Conservation (phyloP, 1,140 invertebrate species). For the Spodoptera litura region DNA sequence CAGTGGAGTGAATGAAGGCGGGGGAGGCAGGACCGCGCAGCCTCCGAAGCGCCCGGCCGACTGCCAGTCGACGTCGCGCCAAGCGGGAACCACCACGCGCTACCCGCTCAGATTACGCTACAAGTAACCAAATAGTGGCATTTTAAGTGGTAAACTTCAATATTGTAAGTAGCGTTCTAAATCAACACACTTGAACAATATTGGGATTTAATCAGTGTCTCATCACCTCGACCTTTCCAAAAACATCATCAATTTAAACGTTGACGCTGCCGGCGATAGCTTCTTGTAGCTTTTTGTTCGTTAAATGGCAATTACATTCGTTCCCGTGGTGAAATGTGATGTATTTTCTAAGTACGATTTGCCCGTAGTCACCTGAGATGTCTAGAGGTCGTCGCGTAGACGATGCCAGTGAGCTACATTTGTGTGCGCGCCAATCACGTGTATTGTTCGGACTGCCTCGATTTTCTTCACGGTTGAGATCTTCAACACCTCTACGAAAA, state of each 20-base stretch:
- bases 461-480: slow-evolving; percentile 21
- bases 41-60: slow-evolving; percentile 72
- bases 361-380: slow-evolving; percentile 68
- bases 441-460: slow-evolving; percentile 51
- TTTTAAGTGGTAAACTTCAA: slow-evolving; percentile 70
- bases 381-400: slow-evolving; percentile 71
- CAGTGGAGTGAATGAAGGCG: slow-evolving; percentile 77
- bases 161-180: slow-evolving; percentile 70
- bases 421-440: slow-evolving; percentile 70
- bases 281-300: slow-evolving; percentile 55
- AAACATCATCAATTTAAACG: slow-evolving; percentile 53
- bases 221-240: slow-evolving; percentile 65
- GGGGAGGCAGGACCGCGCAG: slow-evolving; percentile 76
- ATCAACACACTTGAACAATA: background rate
- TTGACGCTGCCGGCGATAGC: slow-evolving; percentile 47
- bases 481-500: slow-evolving; percentile 11
- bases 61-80: slow-evolving; percentile 77
- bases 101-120: slow-evolving; percentile 54
- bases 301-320: slow-evolving; percentile 64
- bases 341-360: slow-evolving; percentile 49
- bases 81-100: slow-evolving; percentile 69
- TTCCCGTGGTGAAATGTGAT: slow-evolving; percentile 42
- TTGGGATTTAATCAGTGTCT: slow-evolving; percentile 27
- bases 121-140: slow-evolving; percentile 73
- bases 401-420: slow-evolving; percentile 54